Conservation (phyloP, 2,113 vertebrate genomes). For the Heliornis fulica region DNA sequence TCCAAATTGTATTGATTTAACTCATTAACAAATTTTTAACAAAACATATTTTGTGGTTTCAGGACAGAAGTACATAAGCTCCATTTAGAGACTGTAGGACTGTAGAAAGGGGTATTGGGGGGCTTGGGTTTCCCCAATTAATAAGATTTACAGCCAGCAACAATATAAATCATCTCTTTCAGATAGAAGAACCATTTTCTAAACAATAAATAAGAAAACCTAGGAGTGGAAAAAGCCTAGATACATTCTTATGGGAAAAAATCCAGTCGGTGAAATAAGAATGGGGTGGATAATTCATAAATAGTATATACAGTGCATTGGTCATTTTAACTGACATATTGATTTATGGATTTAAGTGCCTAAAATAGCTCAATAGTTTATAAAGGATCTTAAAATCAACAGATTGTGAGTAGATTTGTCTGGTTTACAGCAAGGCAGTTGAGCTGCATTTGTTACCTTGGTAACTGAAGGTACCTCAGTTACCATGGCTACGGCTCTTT, state of each 20-base stretch:
- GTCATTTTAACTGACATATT: slow-evolving; percentile 63
- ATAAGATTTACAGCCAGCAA: background rate
- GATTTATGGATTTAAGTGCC: slow-evolving; percentile 64
- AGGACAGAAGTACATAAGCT: slow-evolving; percentile 10
- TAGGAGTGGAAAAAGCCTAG: background rate
- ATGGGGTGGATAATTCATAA: slow-evolving; percentile 63
- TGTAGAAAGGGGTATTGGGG: background rate
- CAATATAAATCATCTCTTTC: background rate
- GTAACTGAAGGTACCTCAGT: slow-evolving; percentile 73
- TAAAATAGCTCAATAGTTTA: slow-evolving; percentile 74
- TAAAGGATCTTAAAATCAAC: slow-evolving; percentile 71
- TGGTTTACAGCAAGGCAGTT: slow-evolving; percentile 71
- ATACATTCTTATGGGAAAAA: background rate
- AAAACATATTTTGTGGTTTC: slow-evolving; percentile 6
- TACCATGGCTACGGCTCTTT: slow-evolving; percentile 70
- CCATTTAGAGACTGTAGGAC: background rate
- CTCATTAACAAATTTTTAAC: slow-evolving; percentile 61
- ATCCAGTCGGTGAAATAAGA: slow-evolving; percentile 35
- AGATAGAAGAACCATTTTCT: background rate
- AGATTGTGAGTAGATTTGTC: slow-evolving; percentile 74
- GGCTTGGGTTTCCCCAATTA: background rate
- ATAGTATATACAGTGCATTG: slow-evolving; percentile 26
- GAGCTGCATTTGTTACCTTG: slow-evolving; percentile 72
- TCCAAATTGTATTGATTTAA: slow-evolving; percentile 64
- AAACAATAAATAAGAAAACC: slow-evolving; percentile 6